Base-by-base conservation (phyloP, 2,888 invertebrate species). In the Tupiocoris notatus region DNA sequence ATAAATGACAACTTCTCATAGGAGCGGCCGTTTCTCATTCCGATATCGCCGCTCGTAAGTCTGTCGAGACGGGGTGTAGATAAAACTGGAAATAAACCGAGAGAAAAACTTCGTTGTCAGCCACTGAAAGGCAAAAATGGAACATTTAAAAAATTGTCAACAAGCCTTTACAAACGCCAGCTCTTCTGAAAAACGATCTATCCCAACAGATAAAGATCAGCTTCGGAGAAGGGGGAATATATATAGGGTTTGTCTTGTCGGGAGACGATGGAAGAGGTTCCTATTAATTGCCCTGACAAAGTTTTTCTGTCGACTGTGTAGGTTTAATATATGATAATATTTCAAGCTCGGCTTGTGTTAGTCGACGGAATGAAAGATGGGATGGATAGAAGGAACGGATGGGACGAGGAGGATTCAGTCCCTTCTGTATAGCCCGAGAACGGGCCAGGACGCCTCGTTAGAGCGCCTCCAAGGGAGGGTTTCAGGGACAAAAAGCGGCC, bases 271-370 rank as follows among this genome's bases (percentile, higher is more conserved):
- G 73, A 58, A 58, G 63, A 62, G 25, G 73, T 22, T 62, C 73
- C 73, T 73, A 73, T 73, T 73, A 73, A 73, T 73, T 73, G 73
- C 73, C 73, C 62, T 57, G 73, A 73, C 73, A 73, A 73, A 73
- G 73, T 73, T 73, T 73, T 73, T 73, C 73, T 73, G 73, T 73
- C 73, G 73, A 73, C 73, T 73, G 63, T 73, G 73, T 73, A 73
- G 73, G 73, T 73, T 73, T 73, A 73, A 73, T 73, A 73, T 73
- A 73, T 73, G 73, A 73, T 73, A 73, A 73, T 73, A 73, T 73
- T 73, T 73, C 73, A 73, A 73, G 73, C 73, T 73, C 73, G 57
- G 63, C 58, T 70, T 70, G 73, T 73, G 73, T 73, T 73, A 39
- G 39, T 39, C 39, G 39, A 39, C 39, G 39, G 39, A 39, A 39